Percentiles rank a stretch among this genome's conserved stretches.
These are phyloP conservation scores for Epizoanthus illoricatus DNA, from an alignment of 92 coral and sea anemone genomes.

Conservation along the genomic window DNA sequence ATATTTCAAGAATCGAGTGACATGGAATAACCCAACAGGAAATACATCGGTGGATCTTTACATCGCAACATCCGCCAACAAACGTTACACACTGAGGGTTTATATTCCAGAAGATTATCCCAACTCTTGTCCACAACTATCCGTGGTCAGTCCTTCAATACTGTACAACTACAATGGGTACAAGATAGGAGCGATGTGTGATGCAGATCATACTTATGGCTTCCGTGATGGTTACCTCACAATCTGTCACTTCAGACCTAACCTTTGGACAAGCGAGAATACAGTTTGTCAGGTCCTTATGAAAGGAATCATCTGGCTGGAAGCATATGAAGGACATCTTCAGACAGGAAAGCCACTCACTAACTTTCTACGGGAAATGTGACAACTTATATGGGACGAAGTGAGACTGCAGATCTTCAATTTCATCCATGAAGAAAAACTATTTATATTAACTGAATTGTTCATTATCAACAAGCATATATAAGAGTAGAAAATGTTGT, in stretches of 20 bases:
- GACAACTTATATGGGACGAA: background rate
- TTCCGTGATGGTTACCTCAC: conserved; percentile 53
- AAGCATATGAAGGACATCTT: conserved; percentile 79
- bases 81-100: conserved; percentile 64
- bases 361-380: conserved; percentile 63
- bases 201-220: conserved; percentile 49
- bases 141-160: conserved; percentile 61
- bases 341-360: conserved; percentile 62
- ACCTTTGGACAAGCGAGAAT: conserved; percentile 67
- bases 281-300: conserved; percentile 74
- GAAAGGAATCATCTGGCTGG: conserved; percentile 90
- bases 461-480: too few species aligned
- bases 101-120: conserved; percentile 73
- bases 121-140: conserved; percentile 64
- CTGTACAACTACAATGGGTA: conserved; percentile 38
- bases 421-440: too few species aligned
- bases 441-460: too few species aligned
- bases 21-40: conserved; percentile 68
- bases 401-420: too few species aligned
- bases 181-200: conserved; percentile 15
- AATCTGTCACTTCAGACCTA: conserved; percentile 71
- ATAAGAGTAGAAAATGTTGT: too few species aligned
- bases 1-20: conserved; percentile 61
- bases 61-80: conserved; percentile 51
- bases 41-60: conserved; percentile 62